Base-by-base conservation (phyloP, 2,888 invertebrate species). In the Syrista parreyssii region DNA sequence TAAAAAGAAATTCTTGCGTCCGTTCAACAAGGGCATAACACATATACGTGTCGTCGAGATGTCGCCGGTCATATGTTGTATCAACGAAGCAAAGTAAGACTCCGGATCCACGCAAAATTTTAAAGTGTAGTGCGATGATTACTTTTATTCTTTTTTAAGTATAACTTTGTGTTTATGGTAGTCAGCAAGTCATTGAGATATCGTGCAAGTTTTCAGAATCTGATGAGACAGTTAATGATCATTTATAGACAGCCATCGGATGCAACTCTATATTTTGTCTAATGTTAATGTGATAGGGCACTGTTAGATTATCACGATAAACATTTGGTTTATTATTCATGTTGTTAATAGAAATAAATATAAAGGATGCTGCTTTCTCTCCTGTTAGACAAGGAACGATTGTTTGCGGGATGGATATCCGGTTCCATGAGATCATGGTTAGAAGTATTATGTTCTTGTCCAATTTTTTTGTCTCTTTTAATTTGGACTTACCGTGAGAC, bases 401-500 rank as follows among this genome's bases (percentile, higher is more conserved):
- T 40, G 6, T 40, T 15, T 55, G 9, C 9, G 55, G 6, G 9
- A 23, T 2, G 9, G 23, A 55, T 15, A 55, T 55, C 2, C 23
- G 9, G 23, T 55, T 55, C 9, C 55, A 23, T 23, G 23, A 55
- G 23, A 23, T 23, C 9, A 23, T 23, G 6, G 40, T 23, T 55
- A 55, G 55, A 15, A 15, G 40, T 15, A 55, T 36, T 12, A 4
- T 36, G 12, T 23, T 55, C 23, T 55, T 55, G 40, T 55, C 40
- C 23, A 55, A 2, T 23, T 55, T 55, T 23, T 2, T 55, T 55
- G 34, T 74, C 68, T 75, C 36, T 36, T n/a, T 30, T 4, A 69
- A 78, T 40, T 68, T 12, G 73, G 68, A 84, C 86, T 86, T 86
- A 86, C 86, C 86, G 82, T 76, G 84, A 81, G 6, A 69, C 79